Conservation (phyloP, 2,888 invertebrate genomes). For the Helleia helle region DNA sequence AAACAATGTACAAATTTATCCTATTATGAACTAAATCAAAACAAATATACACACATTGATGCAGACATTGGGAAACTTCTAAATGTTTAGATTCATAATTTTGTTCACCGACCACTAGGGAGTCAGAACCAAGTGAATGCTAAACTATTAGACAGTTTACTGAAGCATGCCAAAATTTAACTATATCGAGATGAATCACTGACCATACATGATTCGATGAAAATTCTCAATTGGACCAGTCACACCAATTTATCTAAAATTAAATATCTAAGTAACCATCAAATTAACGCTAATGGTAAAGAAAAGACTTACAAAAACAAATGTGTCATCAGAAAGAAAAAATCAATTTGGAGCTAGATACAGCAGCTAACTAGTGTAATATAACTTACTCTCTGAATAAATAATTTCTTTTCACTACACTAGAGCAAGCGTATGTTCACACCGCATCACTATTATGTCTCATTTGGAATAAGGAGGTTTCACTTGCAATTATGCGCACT, state of each 20-base stretch:
- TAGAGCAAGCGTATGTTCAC: constrained; percentile 41
- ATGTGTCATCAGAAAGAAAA: constrained; percentile 39
- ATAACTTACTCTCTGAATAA: constrained; percentile 43
- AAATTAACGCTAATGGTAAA: constrained; percentile 63
- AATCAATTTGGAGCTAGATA: constrained; percentile 18
- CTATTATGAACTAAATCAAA: constrained; percentile 53
- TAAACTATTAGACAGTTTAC: neutral
- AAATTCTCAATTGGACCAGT: neutral
- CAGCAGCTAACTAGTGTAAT: constrained; percentile 29
- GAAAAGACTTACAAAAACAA: constrained; percentile 61
- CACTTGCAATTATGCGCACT: constrained; percentile 8
- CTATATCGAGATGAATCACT: neutral
- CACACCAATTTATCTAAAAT: constrained; percentile 15
- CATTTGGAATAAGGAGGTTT: constrained; percentile 45
- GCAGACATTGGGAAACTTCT: constrained; percentile 11
- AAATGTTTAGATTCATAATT: constrained; percentile 29
- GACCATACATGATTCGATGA: too few species aligned
- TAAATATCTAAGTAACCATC: constrained; percentile 48
- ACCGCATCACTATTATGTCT: constrained; percentile 48
- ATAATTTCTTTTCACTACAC: constrained; percentile 31
- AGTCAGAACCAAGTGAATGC: neutral
- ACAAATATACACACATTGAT: constrained; percentile 67
- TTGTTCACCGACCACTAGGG: neutral
- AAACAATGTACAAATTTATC: constrained; percentile 58
- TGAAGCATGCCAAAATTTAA: constrained; percentile 1